Evolutionary conservation across 2,113 vertebrate genomes (phyloP).

Genomic region (Zapus hudsonius): DNA sequence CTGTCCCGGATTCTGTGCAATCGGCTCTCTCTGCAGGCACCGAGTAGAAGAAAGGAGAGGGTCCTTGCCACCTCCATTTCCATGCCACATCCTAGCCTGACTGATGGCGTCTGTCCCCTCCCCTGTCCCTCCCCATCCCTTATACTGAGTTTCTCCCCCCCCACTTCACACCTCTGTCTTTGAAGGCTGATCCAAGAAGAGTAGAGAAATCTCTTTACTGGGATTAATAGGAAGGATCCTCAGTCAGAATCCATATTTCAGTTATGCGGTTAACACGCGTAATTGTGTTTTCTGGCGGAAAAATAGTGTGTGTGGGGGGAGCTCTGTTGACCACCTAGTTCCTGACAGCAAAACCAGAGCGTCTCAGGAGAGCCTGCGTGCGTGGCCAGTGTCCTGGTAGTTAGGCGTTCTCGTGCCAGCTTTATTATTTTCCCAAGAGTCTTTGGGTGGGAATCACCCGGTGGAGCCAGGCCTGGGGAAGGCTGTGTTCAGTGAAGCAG

Average conservation of each 20-base stretch:
- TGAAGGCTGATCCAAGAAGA: neutral
- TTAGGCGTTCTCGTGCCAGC: neutral
- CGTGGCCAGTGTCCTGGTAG: neutral
- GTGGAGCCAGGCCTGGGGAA: neutral
- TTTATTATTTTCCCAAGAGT: neutral
- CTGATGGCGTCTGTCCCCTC: no score
- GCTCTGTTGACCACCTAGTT: neutral
- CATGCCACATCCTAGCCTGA: neutral
- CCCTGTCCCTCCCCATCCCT: neutral
- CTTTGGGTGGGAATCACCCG: neutral
- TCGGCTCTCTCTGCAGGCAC: neutral
- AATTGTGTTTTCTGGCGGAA: constrained; percentile 14
- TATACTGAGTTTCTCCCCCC: neutral
- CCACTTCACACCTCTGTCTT: constrained; percentile 13
- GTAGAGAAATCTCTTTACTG: constrained; percentile 26
- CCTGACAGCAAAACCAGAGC: neutral
- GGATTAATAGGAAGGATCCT: constrained; percentile 18
- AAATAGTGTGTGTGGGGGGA: neutral
- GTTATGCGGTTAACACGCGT: neutral
- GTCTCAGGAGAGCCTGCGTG: neutral
- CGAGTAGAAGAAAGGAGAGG: neutral
- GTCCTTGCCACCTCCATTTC: neutral
- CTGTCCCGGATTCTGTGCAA: neutral
- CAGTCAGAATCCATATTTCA: constrained; percentile 25
- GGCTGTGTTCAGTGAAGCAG: neutral